phyloP scores from a whole-genome alignment of 2,113 vertebrate genomes.

The Stictonetta naevosa region DNA sequence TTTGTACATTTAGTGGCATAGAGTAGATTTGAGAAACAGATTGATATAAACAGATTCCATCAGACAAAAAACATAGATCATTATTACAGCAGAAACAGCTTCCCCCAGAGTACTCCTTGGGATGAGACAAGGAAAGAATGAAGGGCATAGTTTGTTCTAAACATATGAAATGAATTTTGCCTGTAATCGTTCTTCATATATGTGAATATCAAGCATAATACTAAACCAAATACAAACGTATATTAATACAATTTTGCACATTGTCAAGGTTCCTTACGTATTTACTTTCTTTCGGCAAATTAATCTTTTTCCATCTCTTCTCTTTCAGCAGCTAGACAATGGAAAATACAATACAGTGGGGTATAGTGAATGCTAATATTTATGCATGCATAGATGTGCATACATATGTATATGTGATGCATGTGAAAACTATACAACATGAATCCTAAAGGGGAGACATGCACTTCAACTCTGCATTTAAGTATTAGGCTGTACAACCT shows the following conservation, averaged over 20 bases:
- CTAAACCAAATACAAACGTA: neutral
- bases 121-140: neutral
- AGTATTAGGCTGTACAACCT: neutral
- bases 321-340: neutral
- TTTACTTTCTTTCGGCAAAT: neutral
- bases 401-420: neutral
- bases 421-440: neutral
- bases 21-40: neutral
- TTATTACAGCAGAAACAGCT: neutral
- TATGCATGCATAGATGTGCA: neutral
- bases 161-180: neutral
- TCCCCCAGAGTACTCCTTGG: neutral
- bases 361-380: neutral
- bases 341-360: neutral
- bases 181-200: neutral
- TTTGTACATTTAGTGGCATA: neutral
- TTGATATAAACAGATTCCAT: neutral
- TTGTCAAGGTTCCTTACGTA: neutral
- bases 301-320: neutral
- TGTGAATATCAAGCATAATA: neutral
- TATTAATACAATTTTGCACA: neutral
- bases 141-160: neutral
- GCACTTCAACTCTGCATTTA: neutral
- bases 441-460: neutral
- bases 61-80: neutral